These are phyloP conservation scores for Solea solea DNA, from an alignment of 2,113 vertebrate species.

Conservation along the genomic window DNA sequence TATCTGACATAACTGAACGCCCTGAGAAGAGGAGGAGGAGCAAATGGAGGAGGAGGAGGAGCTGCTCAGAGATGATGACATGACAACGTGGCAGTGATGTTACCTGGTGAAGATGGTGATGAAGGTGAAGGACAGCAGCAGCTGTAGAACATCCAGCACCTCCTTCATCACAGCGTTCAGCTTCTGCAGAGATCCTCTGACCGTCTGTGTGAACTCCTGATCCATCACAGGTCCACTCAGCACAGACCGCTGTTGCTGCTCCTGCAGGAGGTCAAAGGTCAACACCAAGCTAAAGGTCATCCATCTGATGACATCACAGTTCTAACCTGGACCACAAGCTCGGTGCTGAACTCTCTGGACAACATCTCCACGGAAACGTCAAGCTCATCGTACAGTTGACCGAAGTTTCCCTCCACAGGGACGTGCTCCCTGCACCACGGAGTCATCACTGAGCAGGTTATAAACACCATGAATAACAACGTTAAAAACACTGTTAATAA, in stretches of 20 bases:
- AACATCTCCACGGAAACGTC: slow-evolving; percentile 80
- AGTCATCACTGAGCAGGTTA: slow-evolving; percentile 76
- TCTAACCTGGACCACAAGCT: slow-evolving; percentile 77
- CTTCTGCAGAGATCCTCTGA: slow-evolving; percentile 24
- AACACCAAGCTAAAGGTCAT: background rate
- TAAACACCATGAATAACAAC: background rate
- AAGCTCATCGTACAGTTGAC: slow-evolving; percentile 84
- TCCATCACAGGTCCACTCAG: slow-evolving; percentile 29
- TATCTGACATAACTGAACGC: slow-evolving; percentile 40
- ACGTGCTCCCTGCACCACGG: slow-evolving; percentile 83
- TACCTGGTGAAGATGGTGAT: slow-evolving; percentile 48
- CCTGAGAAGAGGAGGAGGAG: slow-evolving; percentile 25
- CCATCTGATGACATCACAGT: background rate
- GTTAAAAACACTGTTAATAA: background rate
- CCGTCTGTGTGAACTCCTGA: slow-evolving; percentile 16
- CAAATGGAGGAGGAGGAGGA: background rate
- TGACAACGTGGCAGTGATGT: background rate
- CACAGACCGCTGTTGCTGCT: slow-evolving; percentile 41
- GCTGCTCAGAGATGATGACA: background rate
- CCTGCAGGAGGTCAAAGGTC: slow-evolving; percentile 31
- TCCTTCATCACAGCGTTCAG: background rate
- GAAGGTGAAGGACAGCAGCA: slow-evolving; percentile 62
- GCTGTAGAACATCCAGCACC: slow-evolving; percentile 32
- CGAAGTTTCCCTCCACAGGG: slow-evolving; percentile 93
- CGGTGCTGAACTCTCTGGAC: slow-evolving; percentile 79